Percentiles rank a stretch among this genome's conserved stretches.
Evolutionary conservation across 2,888 invertebrate species (phyloP).

Genomic region (Drosophila infuscata): DNA sequence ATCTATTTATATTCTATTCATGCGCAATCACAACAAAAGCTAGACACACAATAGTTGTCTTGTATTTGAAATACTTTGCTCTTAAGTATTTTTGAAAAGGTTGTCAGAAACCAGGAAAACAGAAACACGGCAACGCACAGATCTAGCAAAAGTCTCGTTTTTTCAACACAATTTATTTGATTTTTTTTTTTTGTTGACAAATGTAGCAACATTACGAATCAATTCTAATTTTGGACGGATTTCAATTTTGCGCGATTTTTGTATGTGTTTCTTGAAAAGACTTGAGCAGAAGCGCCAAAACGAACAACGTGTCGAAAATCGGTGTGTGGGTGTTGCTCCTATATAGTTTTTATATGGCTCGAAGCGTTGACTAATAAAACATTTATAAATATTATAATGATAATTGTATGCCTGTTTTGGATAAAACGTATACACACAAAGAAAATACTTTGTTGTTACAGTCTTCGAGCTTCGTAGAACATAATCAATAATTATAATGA

Average conservation of each 20-base stretch:
- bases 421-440: conserved; percentile 5
- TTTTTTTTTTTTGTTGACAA: conserved; percentile 40
- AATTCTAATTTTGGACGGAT: conserved; percentile 73
- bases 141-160: conserved; percentile 15
- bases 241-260: conserved; percentile 31
- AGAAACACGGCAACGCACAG: conserved; percentile 11
- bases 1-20: conserved; percentile 27
- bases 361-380: conserved; percentile 39
- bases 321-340: conserved; percentile 34
- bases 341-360: conserved; percentile 34
- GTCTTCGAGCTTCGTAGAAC: not conserved
- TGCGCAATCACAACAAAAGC: conserved; percentile 16
- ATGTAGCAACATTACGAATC: conserved; percentile 72
- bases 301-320: conserved; percentile 6
- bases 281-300: conserved; percentile 45
- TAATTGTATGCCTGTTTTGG: conserved; percentile 13
- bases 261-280: conserved; percentile 22
- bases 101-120: conserved; percentile 33
- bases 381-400: conserved; percentile 14
- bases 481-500: conserved; percentile 25
- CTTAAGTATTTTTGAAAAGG: conserved; percentile 21
- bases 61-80: conserved; percentile 16
- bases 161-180: not conserved
- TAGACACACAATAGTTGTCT: conserved; percentile 20
- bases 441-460: conserved; percentile 1